phyloP scores from a whole-genome alignment of 2,888 invertebrate genomes.

The Coenonympha arcania region DNA sequence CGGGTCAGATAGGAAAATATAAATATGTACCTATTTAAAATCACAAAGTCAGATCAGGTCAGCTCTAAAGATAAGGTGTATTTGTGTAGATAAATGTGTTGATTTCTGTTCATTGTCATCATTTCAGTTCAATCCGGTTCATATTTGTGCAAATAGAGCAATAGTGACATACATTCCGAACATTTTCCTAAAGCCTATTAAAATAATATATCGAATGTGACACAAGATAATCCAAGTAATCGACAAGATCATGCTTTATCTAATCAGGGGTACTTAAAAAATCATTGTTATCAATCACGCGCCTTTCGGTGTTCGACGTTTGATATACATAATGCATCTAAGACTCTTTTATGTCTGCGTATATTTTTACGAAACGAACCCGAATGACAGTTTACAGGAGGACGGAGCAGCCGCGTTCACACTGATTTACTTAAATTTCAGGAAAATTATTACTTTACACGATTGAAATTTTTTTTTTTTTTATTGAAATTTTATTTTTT shows the following conservation, averaged over 20 bases:
- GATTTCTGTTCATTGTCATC: neutral
- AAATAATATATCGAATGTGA: neutral
- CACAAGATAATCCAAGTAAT: conserved; percentile 2
- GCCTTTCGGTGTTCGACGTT: neutral
- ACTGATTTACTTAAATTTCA: no score
- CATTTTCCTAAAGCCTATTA: neutral
- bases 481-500: no score
- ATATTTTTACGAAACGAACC: no score
- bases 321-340: neutral
- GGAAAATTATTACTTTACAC: no score
- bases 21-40: neutral
- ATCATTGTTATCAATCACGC: conserved; percentile 1
- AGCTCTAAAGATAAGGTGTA: neutral
- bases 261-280: conserved; percentile 6
- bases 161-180: conserved; percentile 1
- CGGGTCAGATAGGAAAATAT: no score
- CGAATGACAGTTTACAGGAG: no score
- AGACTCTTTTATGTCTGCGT: neutral
- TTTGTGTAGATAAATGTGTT: neutral
- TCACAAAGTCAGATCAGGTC: neutral
- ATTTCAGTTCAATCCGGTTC: neutral
- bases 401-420: no score
- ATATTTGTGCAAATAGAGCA: neutral
- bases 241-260: conserved; percentile 3
- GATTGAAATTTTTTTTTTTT: no score